These are phyloP conservation scores for Dolichotis patagonum DNA, from an alignment of 2,113 vertebrate species.

Conservation along the genomic window DNA sequence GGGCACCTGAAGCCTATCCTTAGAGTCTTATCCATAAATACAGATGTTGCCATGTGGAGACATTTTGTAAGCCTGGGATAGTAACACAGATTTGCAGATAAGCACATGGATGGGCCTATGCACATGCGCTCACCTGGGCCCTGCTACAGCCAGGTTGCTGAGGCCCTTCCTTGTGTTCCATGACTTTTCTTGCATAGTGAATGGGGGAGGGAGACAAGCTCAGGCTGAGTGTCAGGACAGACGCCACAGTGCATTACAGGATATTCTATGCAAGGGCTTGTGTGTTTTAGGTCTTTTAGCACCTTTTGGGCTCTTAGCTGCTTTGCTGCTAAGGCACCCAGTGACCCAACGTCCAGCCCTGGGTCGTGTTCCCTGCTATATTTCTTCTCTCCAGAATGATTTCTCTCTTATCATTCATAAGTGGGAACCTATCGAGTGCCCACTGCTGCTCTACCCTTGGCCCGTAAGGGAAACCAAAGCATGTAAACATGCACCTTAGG, in stretches of 20 bases:
- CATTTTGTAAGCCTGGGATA: background rate
- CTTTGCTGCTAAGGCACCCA: background rate
- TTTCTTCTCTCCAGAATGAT: conserved; percentile 28
- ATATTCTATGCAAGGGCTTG: background rate
- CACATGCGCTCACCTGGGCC: background rate
- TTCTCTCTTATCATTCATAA: background rate
- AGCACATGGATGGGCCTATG: background rate
- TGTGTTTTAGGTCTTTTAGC: conserved; percentile 12
- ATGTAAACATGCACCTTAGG: background rate
- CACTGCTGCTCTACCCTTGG: background rate
- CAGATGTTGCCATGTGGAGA: background rate
- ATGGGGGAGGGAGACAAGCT: background rate
- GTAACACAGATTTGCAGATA: background rate
- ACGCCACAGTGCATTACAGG: background rate
- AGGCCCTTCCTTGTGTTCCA: background rate
- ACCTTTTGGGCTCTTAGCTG: background rate
- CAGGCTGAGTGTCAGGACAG: background rate
- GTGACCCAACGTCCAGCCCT: background rate
- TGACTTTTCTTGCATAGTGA: background rate
- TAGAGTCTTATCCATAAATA: background rate
- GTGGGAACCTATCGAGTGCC: background rate
- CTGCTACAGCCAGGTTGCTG: background rate
- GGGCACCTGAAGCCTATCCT: background rate
- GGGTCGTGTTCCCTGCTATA: background rate
- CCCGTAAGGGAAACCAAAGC: background rate